These are phyloP conservation scores for Caenorhabditis angaria DNA, from an alignment of 2,888 invertebrate genomes.

Conservation along the genomic window DNA sequence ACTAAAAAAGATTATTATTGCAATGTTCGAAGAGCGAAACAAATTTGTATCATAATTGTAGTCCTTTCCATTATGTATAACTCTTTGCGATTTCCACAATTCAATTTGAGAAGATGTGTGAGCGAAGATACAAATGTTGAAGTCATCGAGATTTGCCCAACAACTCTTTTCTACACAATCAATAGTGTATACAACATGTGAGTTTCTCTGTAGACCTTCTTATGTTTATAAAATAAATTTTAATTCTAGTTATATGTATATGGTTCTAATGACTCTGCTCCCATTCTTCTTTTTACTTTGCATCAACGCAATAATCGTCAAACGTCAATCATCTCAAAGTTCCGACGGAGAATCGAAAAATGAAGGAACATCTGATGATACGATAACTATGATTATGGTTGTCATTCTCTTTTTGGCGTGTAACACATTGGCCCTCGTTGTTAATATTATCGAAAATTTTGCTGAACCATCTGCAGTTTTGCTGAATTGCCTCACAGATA, in stretches of 20 bases:
- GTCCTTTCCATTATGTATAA: conserved; percentile 67
- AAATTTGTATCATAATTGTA: conserved; percentile 58
- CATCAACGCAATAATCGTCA: conserved; percentile 71
- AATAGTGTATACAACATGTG: conserved; percentile 69
- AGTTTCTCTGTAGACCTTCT: neutral
- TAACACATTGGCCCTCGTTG: conserved; percentile 69
- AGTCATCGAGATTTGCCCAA: conserved; percentile 71
- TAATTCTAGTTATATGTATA: conserved; percentile 64
- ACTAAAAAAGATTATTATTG: conserved; percentile 56
- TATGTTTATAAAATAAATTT: neutral
- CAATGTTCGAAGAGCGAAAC: conserved; percentile 62
- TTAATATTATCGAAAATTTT: conserved; percentile 71
- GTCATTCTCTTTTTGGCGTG: conserved; percentile 71
- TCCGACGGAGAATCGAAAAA: conserved; percentile 26
- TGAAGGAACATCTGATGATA: conserved; percentile 63
- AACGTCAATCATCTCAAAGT: conserved; percentile 51
- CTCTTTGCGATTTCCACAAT: conserved; percentile 71
- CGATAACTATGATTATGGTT: conserved; percentile 72
- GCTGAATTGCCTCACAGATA: conserved; percentile 69
- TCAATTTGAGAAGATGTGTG: conserved; percentile 68
- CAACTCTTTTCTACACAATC: conserved; percentile 67
- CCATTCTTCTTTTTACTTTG: conserved; percentile 71
- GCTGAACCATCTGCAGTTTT: conserved; percentile 68
- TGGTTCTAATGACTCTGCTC: conserved; percentile 72
- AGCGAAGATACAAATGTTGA: conserved; percentile 63